A percentile compares a stretch with the other conserved stretches of the same genome.
Evolutionary conservation across 2,113 vertebrate genomes (phyloP).

Genomic region (Odocoileus hemionus): DNA sequence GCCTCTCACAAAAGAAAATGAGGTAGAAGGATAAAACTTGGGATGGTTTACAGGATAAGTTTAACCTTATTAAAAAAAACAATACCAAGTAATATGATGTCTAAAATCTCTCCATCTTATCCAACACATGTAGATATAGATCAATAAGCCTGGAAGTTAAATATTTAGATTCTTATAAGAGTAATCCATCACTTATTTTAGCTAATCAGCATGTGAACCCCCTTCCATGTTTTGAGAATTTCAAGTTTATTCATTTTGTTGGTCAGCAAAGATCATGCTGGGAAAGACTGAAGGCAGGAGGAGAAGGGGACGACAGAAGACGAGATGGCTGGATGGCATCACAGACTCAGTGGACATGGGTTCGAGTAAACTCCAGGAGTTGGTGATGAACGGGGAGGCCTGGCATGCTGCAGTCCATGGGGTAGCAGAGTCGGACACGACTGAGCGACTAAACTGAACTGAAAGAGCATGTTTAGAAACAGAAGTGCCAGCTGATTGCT

Average conservation of each 20-base stretch:
- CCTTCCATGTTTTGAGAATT: not conserved
- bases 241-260: not conserved
- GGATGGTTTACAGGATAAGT: not conserved
- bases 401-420: not conserved
- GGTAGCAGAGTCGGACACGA: not conserved
- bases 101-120: not conserved
- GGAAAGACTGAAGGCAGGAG: not conserved
- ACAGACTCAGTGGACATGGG: not conserved
- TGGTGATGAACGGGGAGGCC: not conserved
- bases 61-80: not conserved
- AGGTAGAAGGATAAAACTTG: not conserved
- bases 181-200: not conserved
- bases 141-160: not conserved
- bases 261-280: not conserved
- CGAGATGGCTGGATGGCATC: not conserved
- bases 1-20: not conserved
- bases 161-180: not conserved
- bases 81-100: not conserved
- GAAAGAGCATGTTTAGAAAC: not conserved
- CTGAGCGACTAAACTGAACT: not conserved
- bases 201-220: not conserved
- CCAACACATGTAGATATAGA: not conserved
- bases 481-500: not conserved
- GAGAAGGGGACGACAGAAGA: not conserved
- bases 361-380: not conserved